These are phyloP conservation scores for Odontomyia ornata DNA, from an alignment of 2,888 invertebrate species.

Conservation along the genomic window DNA sequence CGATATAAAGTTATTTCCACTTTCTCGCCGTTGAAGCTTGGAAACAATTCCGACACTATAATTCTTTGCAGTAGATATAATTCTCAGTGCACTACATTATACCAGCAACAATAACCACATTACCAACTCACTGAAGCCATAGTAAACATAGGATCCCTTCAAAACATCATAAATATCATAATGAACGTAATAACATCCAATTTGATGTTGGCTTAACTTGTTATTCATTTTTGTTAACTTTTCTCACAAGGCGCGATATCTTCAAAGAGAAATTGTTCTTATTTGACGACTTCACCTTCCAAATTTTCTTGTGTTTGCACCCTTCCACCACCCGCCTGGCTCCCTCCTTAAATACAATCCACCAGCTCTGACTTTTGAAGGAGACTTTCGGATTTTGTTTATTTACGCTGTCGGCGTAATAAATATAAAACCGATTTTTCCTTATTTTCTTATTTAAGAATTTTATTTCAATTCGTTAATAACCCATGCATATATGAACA, in stretches of 20 bases:
- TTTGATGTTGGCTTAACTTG: conserved; percentile 46
- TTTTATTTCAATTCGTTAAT: conserved; percentile 23
- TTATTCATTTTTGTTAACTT: conserved; percentile 48
- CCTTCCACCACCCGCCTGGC: background rate
- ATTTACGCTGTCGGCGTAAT: conserved; percentile 37
- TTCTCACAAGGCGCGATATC: conserved; percentile 49
- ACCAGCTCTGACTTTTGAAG: background rate
- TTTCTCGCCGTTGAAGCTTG: too few relatives aligned
- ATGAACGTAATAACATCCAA: conserved; percentile 37
- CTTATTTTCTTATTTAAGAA: background rate
- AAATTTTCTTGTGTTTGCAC: conserved; percentile 7
- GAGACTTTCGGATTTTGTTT: conserved; percentile 34
- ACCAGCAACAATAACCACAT: too few relatives aligned
- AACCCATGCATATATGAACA: conserved; percentile 11
- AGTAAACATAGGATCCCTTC: too few relatives aligned
- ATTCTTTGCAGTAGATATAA: too few relatives aligned
- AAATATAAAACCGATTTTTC: background rate
- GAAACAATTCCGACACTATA: too few relatives aligned
- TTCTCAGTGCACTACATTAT: too few relatives aligned
- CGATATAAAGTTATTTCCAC: too few relatives aligned
- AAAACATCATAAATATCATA: background rate
- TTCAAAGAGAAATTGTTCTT: conserved; percentile 46
- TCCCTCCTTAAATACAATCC: background rate
- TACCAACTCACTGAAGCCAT: too few relatives aligned
- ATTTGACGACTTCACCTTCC: conserved; percentile 35